These are phyloP conservation scores for Pogona vitticeps DNA, from an alignment of 2,113 vertebrate genomes.

Conservation along the genomic window DNA sequence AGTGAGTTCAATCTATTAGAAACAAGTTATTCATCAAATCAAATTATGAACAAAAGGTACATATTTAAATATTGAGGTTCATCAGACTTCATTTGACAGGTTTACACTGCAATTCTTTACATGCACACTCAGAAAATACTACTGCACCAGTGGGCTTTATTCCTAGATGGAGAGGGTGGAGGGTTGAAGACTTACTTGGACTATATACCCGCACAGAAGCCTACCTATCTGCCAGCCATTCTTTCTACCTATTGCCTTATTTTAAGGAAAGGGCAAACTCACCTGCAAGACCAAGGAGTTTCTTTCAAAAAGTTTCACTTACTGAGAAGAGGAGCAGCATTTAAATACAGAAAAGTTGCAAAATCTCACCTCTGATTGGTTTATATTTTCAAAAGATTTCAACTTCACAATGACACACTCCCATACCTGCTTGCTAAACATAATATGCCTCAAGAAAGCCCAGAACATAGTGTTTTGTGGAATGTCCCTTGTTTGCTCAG, in stretches of 20 bases:
- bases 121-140: neutral
- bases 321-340: neutral
- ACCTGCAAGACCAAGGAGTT: neutral
- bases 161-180: no score
- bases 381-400: neutral
- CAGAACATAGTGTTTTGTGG: neutral
- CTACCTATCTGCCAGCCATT: neutral
- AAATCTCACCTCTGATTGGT: neutral
- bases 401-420: no score
- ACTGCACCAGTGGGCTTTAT: no score
- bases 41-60: neutral
- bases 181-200: neutral
- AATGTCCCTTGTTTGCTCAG: neutral
- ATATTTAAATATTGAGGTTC: neutral
- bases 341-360: neutral
- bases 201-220: neutral
- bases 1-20: neutral
- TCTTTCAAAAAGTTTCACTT: neutral
- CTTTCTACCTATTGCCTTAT: neutral
- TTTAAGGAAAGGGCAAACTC: neutral
- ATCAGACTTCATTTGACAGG: neutral
- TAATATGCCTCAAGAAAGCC: neutral
- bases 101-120: neutral
- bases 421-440: neutral
- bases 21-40: neutral